Evolutionary conservation across 2,888 invertebrate species (phyloP).

Genomic region (Ectemnius lituratus): DNA sequence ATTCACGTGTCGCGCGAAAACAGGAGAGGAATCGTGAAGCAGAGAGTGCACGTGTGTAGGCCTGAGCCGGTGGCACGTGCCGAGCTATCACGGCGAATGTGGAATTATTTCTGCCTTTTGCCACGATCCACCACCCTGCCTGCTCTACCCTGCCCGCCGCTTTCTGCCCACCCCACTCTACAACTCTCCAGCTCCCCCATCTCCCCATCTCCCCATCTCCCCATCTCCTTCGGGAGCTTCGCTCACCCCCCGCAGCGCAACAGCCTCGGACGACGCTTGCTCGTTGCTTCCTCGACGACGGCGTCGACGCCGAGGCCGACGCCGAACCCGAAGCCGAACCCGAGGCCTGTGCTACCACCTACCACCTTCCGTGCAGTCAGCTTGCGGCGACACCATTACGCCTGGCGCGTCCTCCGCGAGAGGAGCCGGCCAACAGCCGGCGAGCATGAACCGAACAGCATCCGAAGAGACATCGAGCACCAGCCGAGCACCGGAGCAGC

Average conservation of each 20-base stretch:
- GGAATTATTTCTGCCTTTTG: slow-evolving; percentile 60
- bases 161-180: slow-evolving; percentile 35
- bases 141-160: slow-evolving; percentile 11
- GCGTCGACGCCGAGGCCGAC: slow-evolving; percentile 48
- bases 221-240: slow-evolving; percentile 6
- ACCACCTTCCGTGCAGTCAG: too few species aligned
- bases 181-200: slow-evolving; percentile 23
- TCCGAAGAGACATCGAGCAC: too few species aligned
- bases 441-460: too few species aligned
- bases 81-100: slow-evolving; percentile 50
- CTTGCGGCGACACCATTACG: slow-evolving; percentile 33
- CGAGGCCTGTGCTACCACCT: background rate
- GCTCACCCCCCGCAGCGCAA: too few species aligned
- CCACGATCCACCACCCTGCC: slow-evolving; percentile 9
- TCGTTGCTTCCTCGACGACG: slow-evolving; percentile 39
- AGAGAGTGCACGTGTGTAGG: slow-evolving; percentile 41
- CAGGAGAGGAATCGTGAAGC: slow-evolving; percentile 21
- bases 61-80: slow-evolving; percentile 43
- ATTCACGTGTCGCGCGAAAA: slow-evolving; percentile 38
- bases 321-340: background rate
- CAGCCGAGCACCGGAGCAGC: too few species aligned
- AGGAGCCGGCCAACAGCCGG: background rate
- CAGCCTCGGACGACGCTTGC: slow-evolving; percentile 41
- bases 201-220: background rate
- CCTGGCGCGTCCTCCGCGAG: slow-evolving; percentile 40